These are phyloP conservation scores for Drosophila sulfurigaster DNA, from an alignment of 1,140 invertebrate species.

Conservation along the genomic window DNA sequence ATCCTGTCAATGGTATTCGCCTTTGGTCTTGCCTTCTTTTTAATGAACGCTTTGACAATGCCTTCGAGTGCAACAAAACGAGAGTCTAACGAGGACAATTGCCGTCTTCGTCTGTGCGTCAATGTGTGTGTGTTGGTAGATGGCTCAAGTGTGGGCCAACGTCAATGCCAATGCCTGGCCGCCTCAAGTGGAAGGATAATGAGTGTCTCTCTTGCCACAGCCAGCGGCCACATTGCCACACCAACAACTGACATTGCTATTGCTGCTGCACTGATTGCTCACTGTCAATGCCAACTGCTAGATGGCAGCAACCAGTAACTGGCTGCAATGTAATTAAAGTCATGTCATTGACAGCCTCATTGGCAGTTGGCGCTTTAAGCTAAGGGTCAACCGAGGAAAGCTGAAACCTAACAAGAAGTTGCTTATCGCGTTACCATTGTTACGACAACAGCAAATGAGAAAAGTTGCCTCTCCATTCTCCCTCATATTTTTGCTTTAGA, in stretches of 20 bases:
- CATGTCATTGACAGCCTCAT: constrained; percentile 68
- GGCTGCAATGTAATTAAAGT: constrained; percentile 77
- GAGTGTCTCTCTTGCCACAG: constrained; percentile 63
- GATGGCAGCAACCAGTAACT: background rate
- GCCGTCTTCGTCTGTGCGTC: constrained; percentile 33
- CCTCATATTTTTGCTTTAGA: constrained; percentile 13
- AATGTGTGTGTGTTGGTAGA: constrained; percentile 10
- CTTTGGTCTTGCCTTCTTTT: constrained; percentile 50
- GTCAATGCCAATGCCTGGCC: constrained; percentile 44
- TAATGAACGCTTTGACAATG: constrained; percentile 79
- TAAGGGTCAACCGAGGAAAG: constrained; percentile 22
- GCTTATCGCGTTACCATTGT: constrained; percentile 2
- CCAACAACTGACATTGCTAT: background rate
- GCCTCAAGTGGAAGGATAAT: constrained; percentile 73
- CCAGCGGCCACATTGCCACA: constrained; percentile 11
- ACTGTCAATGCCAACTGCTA: constrained; percentile 44
- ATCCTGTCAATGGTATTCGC: constrained; percentile 35
- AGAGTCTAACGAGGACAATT: constrained; percentile 50
- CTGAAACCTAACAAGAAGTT: constrained; percentile 8
- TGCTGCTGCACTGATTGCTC: constrained; percentile 62
- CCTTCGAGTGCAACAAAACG: constrained; percentile 70
- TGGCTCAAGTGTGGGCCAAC: constrained; percentile 39
- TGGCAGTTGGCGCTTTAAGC: constrained; percentile 43
- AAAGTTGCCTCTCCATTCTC: constrained; percentile 46
- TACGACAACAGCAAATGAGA: constrained; percentile 53